phyloP scores from a whole-genome alignment of 2,113 vertebrate species.

The Rousettus leschenaultii region DNA sequence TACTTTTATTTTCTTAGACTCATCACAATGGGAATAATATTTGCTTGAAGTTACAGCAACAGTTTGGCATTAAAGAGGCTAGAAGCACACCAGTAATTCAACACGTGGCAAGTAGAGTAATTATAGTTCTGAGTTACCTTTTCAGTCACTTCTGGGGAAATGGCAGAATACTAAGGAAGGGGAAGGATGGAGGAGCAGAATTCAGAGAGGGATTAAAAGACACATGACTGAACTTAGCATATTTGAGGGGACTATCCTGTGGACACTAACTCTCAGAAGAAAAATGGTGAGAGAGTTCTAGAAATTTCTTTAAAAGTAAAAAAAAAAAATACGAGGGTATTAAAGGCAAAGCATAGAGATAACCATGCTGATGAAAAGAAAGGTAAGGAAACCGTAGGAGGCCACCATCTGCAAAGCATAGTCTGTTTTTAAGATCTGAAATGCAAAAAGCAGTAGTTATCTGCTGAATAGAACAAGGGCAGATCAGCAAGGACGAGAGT shows the following conservation, averaged over 20 bases:
- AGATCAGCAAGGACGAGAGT: conserved; percentile 57
- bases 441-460: conserved; percentile 78
- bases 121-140: conserved; percentile 23
- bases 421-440: conserved; percentile 68
- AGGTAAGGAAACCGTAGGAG: conserved; percentile 23
- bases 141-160: neutral
- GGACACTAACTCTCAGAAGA: neutral
- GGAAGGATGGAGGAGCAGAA: neutral
- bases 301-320: conserved; percentile 44
- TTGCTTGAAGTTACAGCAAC: conserved; percentile 44
- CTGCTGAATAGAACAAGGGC: conserved; percentile 62
- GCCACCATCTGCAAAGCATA: conserved; percentile 5
- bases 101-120: conserved; percentile 1
- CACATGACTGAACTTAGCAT: neutral
- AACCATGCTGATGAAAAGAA: conserved; percentile 43
- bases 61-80: neutral
- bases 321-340: neutral
- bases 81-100: neutral
- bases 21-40: conserved; percentile 29
- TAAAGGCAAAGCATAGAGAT: conserved; percentile 22
- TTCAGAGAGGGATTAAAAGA: neutral
- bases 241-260: neutral
- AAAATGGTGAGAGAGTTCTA: conserved; percentile 5
- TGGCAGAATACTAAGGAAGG: neutral
- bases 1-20: conserved; percentile 52